Evolutionary conservation across 2,113 vertebrate genomes (phyloP).

Genomic region (Rhynchopsitta pachyrhyncha): DNA sequence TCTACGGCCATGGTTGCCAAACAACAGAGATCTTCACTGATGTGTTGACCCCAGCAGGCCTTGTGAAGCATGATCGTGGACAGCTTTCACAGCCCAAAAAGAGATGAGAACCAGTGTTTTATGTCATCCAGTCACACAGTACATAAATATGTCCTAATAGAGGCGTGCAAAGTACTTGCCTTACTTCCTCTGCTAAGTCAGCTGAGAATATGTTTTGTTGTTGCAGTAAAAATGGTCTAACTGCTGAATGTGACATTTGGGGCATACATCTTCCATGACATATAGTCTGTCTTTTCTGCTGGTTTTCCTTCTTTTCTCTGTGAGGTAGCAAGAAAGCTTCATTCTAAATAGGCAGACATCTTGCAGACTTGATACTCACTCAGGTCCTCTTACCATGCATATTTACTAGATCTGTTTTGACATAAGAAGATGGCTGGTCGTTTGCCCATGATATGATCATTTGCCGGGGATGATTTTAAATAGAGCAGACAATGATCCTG

Average conservation of each 20-base stretch:
- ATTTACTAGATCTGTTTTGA: not conserved
- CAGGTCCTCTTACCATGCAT: not conserved
- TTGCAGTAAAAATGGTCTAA: not conserved
- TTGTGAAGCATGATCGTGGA: not conserved
- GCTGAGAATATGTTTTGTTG: not conserved
- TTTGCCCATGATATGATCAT: not conserved
- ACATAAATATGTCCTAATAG: constrained; percentile 9
- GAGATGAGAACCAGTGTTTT: not conserved
- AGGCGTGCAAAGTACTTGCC: not conserved
- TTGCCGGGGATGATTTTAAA: not conserved
- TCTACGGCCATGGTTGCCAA: not conserved
- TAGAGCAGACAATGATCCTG: not conserved
- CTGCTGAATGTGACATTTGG: not conserved
- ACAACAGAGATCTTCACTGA: constrained; percentile 16
- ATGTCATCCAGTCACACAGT: not conserved
- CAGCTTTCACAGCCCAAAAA: constrained; percentile 38
- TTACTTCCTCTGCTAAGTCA: not conserved
- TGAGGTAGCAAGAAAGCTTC: not conserved
- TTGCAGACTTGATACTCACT: not conserved
- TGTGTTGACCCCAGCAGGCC: constrained; percentile 1
- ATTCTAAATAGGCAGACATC: not conserved
- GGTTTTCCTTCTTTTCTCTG: not conserved
- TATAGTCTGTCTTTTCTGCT: not conserved
- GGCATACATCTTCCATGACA: not conserved
- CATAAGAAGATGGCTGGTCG: not conserved